Conservation (phyloP, 92 coral and sea anemone genomes). For the Epizoanthus fatuus region DNA sequence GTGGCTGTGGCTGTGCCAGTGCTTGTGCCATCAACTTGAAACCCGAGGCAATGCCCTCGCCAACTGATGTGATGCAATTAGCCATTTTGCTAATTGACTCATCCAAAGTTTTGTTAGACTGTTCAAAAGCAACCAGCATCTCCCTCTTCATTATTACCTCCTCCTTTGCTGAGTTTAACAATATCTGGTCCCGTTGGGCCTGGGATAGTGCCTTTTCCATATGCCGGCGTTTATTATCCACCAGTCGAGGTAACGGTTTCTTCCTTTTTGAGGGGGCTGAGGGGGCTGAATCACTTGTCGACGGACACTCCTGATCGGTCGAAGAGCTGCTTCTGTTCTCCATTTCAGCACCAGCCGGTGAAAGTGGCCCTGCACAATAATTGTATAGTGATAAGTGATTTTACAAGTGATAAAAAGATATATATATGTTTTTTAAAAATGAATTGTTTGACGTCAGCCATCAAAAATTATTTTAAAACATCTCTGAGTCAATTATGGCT, state of each 20-base stretch:
- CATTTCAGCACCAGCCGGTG: too few relatives aligned
- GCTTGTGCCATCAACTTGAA: too few relatives aligned
- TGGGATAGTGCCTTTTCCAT: slow-evolving; percentile 52
- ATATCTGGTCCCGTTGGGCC: slow-evolving; percentile 35
- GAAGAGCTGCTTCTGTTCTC: too few relatives aligned
- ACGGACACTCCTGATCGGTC: too few relatives aligned
- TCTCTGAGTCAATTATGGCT: background rate
- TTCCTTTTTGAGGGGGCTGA: background rate
- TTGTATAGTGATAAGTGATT: too few relatives aligned
- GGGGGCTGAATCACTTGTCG: too few relatives aligned
- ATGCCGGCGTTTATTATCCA: slow-evolving; percentile 43
- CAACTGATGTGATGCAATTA: too few relatives aligned
- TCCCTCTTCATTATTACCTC: slow-evolving; percentile 43
- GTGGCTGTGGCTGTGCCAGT: too few relatives aligned
- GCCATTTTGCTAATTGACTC: slow-evolving; percentile 36
- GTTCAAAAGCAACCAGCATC: slow-evolving; percentile 36
- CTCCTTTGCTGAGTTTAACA: slow-evolving; percentile 45
- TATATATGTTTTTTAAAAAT: too few relatives aligned
- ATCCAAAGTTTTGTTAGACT: slow-evolving; percentile 40
- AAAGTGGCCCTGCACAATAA: too few relatives aligned
- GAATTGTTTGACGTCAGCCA: slow-evolving; percentile 1
- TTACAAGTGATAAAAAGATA: too few relatives aligned
- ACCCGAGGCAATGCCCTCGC: too few relatives aligned
- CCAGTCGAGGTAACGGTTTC: slow-evolving; percentile 27
- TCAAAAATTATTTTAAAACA: background rate